phyloP scores from a whole-genome alignment of 2,888 invertebrate species.

The Agonopterix arenella region DNA sequence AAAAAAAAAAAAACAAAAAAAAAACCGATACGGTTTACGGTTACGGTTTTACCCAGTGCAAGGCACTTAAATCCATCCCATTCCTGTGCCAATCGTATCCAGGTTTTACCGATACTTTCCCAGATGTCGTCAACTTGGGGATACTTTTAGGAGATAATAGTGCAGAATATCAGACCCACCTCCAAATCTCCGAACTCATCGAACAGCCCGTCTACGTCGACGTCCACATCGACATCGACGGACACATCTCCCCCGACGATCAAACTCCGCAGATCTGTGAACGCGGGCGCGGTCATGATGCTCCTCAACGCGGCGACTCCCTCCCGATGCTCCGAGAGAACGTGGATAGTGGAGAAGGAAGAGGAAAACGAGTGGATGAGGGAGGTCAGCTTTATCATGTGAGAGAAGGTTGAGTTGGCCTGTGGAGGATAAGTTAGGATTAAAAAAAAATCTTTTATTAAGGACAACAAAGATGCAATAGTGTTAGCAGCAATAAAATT shows the following conservation, averaged over 20 bases:
- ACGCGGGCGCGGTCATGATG: slow-evolving; percentile 30
- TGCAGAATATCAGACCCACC: slow-evolving; percentile 19
- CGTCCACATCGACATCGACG: slow-evolving; percentile 37
- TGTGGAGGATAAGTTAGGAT: slow-evolving; percentile 23
- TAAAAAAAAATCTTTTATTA: neutral
- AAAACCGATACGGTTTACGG: no score
- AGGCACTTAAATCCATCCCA: no score
- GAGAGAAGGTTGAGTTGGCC: slow-evolving; percentile 75
- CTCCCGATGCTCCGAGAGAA: slow-evolving; percentile 37
- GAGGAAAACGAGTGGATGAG: slow-evolving; percentile 54
- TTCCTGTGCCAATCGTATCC: no score
- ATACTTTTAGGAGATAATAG: no score
- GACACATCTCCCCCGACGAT: slow-evolving; percentile 20
- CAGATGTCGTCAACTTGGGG: no score
- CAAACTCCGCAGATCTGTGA: slow-evolving; percentile 26
- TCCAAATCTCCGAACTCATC: slow-evolving; percentile 46
- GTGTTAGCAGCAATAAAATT: no score
- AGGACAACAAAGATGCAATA: no score
- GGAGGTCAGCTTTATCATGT: slow-evolving; percentile 54
- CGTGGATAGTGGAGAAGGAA: slow-evolving; percentile 43
- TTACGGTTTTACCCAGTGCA: no score
- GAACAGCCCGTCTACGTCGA: slow-evolving; percentile 43
- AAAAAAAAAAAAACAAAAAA: no score
- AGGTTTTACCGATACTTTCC: no score
- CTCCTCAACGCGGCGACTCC: slow-evolving; percentile 40